Evolutionary conservation across 2,113 vertebrate species (phyloP), one percentile per base, ranked within the genome.

Genomic region (Apistogramma diplotaenia): DNA sequence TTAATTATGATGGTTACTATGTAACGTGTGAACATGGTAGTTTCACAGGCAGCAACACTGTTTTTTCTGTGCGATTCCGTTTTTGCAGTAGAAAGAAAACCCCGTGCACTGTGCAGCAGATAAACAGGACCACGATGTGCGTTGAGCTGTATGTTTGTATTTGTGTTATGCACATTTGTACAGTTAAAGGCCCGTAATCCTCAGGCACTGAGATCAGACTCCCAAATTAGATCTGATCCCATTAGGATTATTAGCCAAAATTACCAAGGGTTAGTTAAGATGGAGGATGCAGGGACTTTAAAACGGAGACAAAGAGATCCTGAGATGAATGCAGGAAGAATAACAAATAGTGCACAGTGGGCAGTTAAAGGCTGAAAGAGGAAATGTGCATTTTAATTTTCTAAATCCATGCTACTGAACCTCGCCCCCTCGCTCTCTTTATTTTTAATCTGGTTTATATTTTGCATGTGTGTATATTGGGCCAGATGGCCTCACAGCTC

Each of bases 151-250:
- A 72, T 61, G 61, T 70, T 40, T 54, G 15, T 37, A 23, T 59
- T 40, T 49, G 71, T 58, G 62, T 3, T 57, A n/a, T 27, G 31
- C 18, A 43, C 29, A 54, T 78, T 67, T 82, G 76, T 71, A 67
- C 43, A 37, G 6, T 81, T 74, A 79, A 88, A 91, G 72, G 76
- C 40, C 31, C 33, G 37, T 93, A 93, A 93, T 94, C 94, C 87
- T 59, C 57, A 79, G 31, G 60, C 57, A 12, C 71, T 75, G 35
- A 94, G 81, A 89, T 85, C 85, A 89, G 60, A 60, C n/a, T 79
- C 89, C 79, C n/a, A 83, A 93, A 93, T 91, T 91, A 94, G 90
- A 85, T 82, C 65, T 90, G 76, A 95, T 94, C 92, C 89, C 89
- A 91, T 94, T 94, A 93, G 89, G 85, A 87, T 85, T 84, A 93